A percentile compares a stretch with the other conserved stretches of the same genome.
Evolutionary conservation across 2,888 invertebrate genomes (phyloP).

Genomic region (Heliconius hortense): DNA sequence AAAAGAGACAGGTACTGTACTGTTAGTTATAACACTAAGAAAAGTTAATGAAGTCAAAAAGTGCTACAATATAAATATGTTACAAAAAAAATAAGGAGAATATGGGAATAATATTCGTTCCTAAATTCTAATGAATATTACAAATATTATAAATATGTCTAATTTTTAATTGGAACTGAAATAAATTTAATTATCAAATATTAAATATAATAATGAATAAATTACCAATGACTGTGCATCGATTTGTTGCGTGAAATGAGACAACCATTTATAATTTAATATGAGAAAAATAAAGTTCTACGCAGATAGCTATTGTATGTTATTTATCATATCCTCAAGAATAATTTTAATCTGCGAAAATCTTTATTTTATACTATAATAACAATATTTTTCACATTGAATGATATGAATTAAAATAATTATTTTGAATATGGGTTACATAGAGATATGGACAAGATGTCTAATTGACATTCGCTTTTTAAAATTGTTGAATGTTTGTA

Average conservation of each 20-base stretch:
- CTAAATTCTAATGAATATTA: not conserved
- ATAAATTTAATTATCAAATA: slow-evolving; percentile 24
- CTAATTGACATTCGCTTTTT: too few relatives aligned
- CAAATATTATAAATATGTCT: not conserved
- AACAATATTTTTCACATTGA: not conserved
- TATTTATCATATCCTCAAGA: not conserved
- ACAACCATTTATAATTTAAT: slow-evolving; percentile 25
- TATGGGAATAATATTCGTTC: not conserved
- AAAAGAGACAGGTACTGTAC: not conserved
- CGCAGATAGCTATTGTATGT: not conserved
- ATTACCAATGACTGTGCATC: slow-evolving; percentile 80
- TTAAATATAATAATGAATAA: slow-evolving; percentile 49
- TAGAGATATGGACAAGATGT: not conserved
- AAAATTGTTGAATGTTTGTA: not conserved
- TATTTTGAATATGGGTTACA: not conserved
- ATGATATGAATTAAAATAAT: not conserved
- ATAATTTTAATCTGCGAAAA: slow-evolving; percentile 5
- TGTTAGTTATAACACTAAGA: not conserved
- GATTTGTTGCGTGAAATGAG: slow-evolving; percentile 67
- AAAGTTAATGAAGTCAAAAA: not conserved
- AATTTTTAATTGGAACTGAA: slow-evolving; percentile 20
- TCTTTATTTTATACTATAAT: not conserved
- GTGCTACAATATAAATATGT: not conserved
- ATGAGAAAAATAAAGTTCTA: slow-evolving; percentile 1
- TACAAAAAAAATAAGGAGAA: not conserved